These are phyloP conservation scores for Myotis planiceps DNA, from an alignment of 2,797 vertebrate species.

Conservation along the genomic window DNA sequence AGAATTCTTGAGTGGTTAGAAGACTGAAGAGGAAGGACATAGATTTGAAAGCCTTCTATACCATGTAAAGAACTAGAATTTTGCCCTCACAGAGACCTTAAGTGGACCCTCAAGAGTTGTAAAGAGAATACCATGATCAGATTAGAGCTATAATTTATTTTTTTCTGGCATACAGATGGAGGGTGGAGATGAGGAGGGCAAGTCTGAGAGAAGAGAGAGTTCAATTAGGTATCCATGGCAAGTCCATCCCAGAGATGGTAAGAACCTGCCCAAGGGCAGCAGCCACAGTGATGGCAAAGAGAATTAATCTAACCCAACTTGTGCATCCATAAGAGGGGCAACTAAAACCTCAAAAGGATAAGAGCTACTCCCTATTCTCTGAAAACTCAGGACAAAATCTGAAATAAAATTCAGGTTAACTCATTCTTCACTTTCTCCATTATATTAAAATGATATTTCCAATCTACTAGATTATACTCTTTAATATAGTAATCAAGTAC, in stretches of 20 bases:
- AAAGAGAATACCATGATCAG: not conserved
- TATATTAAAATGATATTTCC: slow-evolving; percentile 35
- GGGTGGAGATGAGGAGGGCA: not conserved
- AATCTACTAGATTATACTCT: not conserved
- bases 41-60: not conserved
- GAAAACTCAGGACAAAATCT: not conserved
- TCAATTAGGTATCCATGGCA: not conserved
- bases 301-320: not conserved
- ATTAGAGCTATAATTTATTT: not conserved
- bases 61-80: not conserved
- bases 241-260: not conserved
- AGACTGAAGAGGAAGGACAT: not conserved
- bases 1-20: not conserved
- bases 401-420: slow-evolving; percentile 33
- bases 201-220: not conserved
- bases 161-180: not conserved
- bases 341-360: not conserved
- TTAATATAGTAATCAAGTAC: not conserved
- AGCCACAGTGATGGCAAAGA: not conserved
- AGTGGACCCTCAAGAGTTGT: not conserved
- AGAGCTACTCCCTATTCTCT: not conserved
- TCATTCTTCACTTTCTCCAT: not conserved
- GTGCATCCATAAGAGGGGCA: not conserved
- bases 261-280: not conserved
- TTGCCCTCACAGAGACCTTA: not conserved